Evolutionary conservation across 2,797 vertebrate genomes (phyloP), one percentile per base, ranked within the genome.

Genomic region (Glyptemys insculpta): DNA sequence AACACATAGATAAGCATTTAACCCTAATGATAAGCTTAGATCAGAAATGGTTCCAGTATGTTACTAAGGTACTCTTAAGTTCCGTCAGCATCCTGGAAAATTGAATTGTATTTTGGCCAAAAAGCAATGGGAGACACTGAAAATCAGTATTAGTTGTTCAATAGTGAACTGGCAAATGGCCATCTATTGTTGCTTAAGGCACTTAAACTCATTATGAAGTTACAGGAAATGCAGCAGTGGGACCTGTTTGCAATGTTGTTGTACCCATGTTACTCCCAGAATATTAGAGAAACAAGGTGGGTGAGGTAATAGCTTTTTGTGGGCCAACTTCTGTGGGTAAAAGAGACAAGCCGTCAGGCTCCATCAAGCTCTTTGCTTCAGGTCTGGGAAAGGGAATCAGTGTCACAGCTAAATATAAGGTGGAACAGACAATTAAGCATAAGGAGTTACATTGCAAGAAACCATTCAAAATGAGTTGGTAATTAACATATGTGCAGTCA

Each of bases 1-100:
- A 92, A 96, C 88, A 54, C 81, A 68, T 81, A 95, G 94, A 93
- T 90, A 97, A 97, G 94, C 27, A 83, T 95, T 96, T 23, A 91
- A 83, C 89, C 62, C 29, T 95, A 95, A 96, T 85, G 87, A 96
- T 93, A 90, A 92, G 74, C 2, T 81, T 91, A 94, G 94, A 96
- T 89, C 83, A 90, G 92, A 95, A 96, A 92, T 94, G 86, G 97
- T 92, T 93, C 50, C 91, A 76, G 11, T 92, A 80, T 88, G 53
- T 83, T 96, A 91, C 68, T 85, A 85, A 89, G 87, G 82, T 83
- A 65, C 34, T 57, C 80, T 90, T 80, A 94, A 92, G 79, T 54
- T 79, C 80, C 96, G 92, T 89, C 34, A 90, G 57, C 84, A 52
- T 87, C 72, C 65, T 76, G 87, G 62, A 79, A 53, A 95, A 94